Conservation (phyloP, 2,797 vertebrate species). For the Falco biarmicus region DNA sequence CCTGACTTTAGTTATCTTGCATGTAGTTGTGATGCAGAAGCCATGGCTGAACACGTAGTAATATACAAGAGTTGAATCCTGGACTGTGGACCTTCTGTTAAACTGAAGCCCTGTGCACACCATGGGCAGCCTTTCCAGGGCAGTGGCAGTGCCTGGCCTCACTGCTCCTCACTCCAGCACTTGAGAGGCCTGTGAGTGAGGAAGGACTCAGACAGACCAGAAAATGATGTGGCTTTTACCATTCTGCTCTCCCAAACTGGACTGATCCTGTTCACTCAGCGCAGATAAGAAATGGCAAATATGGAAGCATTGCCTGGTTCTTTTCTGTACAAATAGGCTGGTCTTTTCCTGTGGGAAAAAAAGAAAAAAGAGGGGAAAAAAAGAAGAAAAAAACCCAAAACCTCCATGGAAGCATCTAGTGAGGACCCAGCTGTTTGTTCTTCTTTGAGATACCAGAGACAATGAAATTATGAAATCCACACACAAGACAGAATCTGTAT, state of each 20-base stretch:
- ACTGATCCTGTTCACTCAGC: neutral
- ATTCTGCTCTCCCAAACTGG: neutral
- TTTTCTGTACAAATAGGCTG: neutral
- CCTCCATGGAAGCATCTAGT: conserved; percentile 6
- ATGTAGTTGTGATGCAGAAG: neutral
- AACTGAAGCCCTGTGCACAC: neutral
- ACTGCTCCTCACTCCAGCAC: neutral
- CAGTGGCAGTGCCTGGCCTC: neutral
- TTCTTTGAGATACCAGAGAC: conserved; percentile 37
- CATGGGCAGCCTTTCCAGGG: neutral
- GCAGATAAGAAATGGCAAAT: neutral
- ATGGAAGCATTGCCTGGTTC: neutral
- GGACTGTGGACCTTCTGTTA: neutral
- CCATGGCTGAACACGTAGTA: neutral
- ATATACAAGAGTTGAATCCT: rapidly evolving
- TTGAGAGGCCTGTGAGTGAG: neutral
- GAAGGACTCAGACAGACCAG: neutral
- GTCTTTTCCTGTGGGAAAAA: neutral
- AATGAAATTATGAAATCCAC: conserved; percentile 57
- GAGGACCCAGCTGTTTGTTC: conserved; percentile 42
- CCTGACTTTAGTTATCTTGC: neutral
- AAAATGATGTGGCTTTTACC: neutral
- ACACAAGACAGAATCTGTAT: conserved; percentile 2
- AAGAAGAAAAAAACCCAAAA: neutral
- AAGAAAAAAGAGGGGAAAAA: neutral